phyloP scores from a whole-genome alignment of 2,888 invertebrate species.

The Strigamia maritima region DNA sequence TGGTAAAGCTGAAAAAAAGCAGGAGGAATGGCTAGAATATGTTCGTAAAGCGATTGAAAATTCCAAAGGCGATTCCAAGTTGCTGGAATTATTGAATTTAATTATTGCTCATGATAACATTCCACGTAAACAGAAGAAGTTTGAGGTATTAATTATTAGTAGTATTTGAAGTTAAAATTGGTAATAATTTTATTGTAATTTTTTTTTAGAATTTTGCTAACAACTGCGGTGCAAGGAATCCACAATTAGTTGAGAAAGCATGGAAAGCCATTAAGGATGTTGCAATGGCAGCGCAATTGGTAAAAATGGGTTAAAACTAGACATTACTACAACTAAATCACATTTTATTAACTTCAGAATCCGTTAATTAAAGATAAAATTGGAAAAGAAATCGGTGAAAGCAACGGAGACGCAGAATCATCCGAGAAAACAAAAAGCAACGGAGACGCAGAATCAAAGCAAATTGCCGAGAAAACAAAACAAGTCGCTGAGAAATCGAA shows the following conservation, averaged over 20 bases:
- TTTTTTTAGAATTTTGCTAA: background rate
- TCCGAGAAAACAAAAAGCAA: too few species aligned
- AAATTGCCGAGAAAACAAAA: too few species aligned
- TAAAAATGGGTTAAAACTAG: too few species aligned
- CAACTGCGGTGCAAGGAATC: background rate
- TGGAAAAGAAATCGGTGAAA: too few species aligned
- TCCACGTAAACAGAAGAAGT: constrained; percentile 80
- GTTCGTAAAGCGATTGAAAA: constrained; percentile 65
- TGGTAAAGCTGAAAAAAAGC: constrained; percentile 78
- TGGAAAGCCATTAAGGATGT: background rate
- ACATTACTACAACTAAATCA: too few species aligned
- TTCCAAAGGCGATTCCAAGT: constrained; percentile 59
- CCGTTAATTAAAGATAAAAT: too few species aligned
- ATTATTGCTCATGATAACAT: constrained; percentile 73
- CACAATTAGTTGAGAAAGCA: background rate
- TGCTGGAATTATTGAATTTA: constrained; percentile 63
- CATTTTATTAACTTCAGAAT: too few species aligned
- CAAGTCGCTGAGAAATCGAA: background rate
- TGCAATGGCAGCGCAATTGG: too few species aligned
- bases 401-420: too few species aligned
- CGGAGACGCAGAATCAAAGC: too few species aligned
- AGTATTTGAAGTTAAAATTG: background rate
- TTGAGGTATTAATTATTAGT: constrained; percentile 53
- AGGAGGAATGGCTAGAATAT: constrained; percentile 75
- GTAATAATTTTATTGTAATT: background rate